These are phyloP conservation scores for Brachionus manjavacas DNA, from an alignment of 1,140 invertebrate genomes.

Conservation along the genomic window DNA sequence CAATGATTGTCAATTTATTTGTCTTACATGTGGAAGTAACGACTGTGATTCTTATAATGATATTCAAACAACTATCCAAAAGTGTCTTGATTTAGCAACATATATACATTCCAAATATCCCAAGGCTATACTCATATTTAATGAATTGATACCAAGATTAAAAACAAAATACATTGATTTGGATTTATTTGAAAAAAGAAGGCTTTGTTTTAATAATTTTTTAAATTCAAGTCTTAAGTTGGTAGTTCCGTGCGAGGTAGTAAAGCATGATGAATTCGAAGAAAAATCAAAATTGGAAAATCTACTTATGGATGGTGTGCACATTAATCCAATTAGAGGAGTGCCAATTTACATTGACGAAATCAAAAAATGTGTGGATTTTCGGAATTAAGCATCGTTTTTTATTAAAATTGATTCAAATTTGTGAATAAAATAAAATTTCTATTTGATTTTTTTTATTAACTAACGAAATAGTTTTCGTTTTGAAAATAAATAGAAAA, in stretches of 20 bases:
- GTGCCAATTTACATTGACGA: neutral
- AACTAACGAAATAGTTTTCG: neutral
- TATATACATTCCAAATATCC: neutral
- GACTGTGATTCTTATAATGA: slow-evolving; percentile 16
- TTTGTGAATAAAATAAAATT: neutral
- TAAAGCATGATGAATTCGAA: neutral
- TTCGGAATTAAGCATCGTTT: neutral
- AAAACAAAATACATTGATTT: slow-evolving; percentile 24
- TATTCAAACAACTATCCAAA: neutral
- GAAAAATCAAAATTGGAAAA: neutral
- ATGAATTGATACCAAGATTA: neutral
- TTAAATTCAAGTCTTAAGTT: neutral
- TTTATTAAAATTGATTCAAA: neutral
- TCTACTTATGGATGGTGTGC: slow-evolving; percentile 1
- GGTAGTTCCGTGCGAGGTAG: neutral
- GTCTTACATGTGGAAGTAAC: slow-evolving; percentile 1
- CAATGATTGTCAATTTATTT: neutral
- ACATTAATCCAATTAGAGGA: neutral
- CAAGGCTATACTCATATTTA: neutral
- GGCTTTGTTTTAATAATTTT: slow-evolving; percentile 25
- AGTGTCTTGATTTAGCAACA: neutral
- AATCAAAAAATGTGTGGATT: neutral
- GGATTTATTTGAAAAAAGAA: slow-evolving; percentile 23
- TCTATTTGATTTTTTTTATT: neutral
- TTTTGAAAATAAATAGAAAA: neutral